Percentiles rank a stretch among this genome's conserved stretches.
phyloP scores from a whole-genome alignment of 2,797 vertebrate species.

The Oophaga sylvatica region DNA sequence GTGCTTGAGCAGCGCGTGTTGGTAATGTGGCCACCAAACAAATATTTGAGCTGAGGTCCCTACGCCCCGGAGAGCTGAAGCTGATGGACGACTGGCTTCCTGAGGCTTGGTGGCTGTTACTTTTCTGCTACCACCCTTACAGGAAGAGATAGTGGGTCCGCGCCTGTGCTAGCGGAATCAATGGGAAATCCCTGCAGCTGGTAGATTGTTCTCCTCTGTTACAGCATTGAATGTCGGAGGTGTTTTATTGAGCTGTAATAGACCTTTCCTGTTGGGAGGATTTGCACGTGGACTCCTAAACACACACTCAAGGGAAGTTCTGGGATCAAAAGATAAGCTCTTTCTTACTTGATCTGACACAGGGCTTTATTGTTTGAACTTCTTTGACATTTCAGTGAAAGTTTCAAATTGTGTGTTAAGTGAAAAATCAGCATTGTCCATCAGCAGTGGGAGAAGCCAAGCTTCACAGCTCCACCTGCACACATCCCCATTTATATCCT shows the following conservation, averaged over 20 bases:
- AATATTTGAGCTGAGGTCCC: conserved; percentile 67
- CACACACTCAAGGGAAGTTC: conserved; percentile 86
- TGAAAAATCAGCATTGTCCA: conserved; percentile 15
- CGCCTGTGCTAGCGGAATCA: conserved; percentile 66
- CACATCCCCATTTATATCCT: conserved; percentile 28
- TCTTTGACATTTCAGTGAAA: conserved; percentile 40
- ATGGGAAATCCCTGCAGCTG: conserved; percentile 75
- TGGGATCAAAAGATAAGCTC: conserved; percentile 90
- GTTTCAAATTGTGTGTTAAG: conserved; percentile 51
- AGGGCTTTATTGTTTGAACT: conserved; percentile 61
- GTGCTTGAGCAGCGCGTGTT: conserved; percentile 73
- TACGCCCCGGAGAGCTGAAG: conserved; percentile 60
- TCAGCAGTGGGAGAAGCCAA: background rate
- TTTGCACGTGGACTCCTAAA: conserved; percentile 79
- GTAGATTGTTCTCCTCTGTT: conserved; percentile 70
- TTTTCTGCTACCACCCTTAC: conserved; percentile 66
- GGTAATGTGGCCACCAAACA: conserved; percentile 69
- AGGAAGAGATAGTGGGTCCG: conserved; percentile 72
- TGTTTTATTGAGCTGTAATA: conserved; percentile 75
- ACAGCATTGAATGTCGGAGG: conserved; percentile 60
- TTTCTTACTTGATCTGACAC: conserved; percentile 75
- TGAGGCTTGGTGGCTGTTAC: conserved; percentile 64
- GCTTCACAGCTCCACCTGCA: conserved; percentile 15
- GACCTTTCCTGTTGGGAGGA: conserved; percentile 86
- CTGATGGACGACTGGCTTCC: conserved; percentile 67